These are phyloP conservation scores for Protomyctophum bolini DNA, from an alignment of 2,113 vertebrate species.

Conservation along the genomic window DNA sequence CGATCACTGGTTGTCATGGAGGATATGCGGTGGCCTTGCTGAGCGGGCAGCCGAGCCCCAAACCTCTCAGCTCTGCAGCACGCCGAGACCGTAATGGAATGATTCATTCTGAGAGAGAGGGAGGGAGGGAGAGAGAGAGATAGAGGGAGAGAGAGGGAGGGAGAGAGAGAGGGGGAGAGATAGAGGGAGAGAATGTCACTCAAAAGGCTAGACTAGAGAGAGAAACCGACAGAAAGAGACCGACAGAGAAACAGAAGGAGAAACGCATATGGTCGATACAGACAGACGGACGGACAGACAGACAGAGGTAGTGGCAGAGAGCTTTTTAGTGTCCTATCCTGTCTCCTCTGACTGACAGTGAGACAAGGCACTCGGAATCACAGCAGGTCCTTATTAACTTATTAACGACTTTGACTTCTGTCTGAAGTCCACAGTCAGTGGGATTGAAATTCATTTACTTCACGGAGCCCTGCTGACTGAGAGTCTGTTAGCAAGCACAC, in stretches of 20 bases:
- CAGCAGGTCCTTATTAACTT: slow-evolving; percentile 28
- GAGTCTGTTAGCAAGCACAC: too few relatives aligned
- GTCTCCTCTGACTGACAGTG: background rate
- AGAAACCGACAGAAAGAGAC: background rate
- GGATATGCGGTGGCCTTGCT: slow-evolving; percentile 45
- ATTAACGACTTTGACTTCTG: slow-evolving; percentile 7
- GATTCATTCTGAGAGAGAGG: slow-evolving; percentile 35
- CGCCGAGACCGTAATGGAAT: slow-evolving; percentile 60
- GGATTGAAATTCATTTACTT: slow-evolving; percentile 18
- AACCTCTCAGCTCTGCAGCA: slow-evolving; percentile 32
- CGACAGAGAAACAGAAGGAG: background rate
- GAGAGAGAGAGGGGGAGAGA: background rate
- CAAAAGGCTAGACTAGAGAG: background rate
- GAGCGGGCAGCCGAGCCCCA: slow-evolving; percentile 19
- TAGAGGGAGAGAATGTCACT: too few relatives aligned
- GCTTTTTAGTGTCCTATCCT: too few relatives aligned
- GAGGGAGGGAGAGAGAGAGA: slow-evolving; percentile 2
- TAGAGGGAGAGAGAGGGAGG: background rate
- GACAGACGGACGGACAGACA: too few relatives aligned
- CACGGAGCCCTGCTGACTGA: background rate
- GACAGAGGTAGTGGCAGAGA: too few relatives aligned
- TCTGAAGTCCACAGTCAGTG: background rate
- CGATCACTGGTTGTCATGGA: slow-evolving; percentile 62
- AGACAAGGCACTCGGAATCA: background rate
- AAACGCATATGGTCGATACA: background rate